Conservation (phyloP, 2,113 vertebrate genomes). For the Podilymbus podiceps region DNA sequence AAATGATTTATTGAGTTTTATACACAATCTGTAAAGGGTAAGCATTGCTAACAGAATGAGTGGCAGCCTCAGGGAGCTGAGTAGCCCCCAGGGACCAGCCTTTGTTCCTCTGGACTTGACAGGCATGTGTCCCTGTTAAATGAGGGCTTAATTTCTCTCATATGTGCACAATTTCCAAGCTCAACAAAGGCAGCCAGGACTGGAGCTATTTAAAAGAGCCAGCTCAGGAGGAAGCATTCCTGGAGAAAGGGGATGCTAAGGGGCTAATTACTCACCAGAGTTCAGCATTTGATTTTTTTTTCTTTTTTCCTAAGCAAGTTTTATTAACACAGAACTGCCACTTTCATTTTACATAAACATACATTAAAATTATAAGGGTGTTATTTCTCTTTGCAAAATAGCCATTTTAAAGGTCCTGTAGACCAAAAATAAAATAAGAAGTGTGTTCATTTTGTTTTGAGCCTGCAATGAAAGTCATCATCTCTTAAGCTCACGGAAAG, state of each 20-base stretch:
- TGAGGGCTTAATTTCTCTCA: constrained; percentile 93
- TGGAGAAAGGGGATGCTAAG: constrained; percentile 83
- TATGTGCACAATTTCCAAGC: constrained; percentile 90
- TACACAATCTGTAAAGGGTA: constrained; percentile 79
- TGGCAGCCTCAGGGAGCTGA: constrained; percentile 80
- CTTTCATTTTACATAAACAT: constrained; percentile 68
- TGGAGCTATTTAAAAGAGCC: constrained; percentile 78
- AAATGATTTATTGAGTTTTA: constrained; percentile 85
- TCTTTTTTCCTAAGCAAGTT: constrained; percentile 19
- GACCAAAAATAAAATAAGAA: not conserved
- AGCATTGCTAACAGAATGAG: constrained; percentile 83
- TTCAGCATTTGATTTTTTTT: constrained; percentile 57
- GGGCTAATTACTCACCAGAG: constrained; percentile 86
- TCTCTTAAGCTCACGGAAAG: not conserved
- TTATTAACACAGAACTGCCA: constrained; percentile 70
- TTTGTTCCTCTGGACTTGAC: constrained; percentile 90
- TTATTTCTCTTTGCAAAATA: constrained; percentile 59
- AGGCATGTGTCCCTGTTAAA: constrained; percentile 94
- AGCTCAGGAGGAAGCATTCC: constrained; percentile 79
- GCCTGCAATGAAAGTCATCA: not conserved
- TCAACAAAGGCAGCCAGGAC: constrained; percentile 79
- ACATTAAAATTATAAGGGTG: constrained; percentile 63
- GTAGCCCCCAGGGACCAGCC: constrained; percentile 80
- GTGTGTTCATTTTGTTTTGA: not conserved
- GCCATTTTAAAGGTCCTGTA: constrained; percentile 38